Conservation (phyloP, 2,797 vertebrate genomes). For the Chaetophractus vellerosus region DNA sequence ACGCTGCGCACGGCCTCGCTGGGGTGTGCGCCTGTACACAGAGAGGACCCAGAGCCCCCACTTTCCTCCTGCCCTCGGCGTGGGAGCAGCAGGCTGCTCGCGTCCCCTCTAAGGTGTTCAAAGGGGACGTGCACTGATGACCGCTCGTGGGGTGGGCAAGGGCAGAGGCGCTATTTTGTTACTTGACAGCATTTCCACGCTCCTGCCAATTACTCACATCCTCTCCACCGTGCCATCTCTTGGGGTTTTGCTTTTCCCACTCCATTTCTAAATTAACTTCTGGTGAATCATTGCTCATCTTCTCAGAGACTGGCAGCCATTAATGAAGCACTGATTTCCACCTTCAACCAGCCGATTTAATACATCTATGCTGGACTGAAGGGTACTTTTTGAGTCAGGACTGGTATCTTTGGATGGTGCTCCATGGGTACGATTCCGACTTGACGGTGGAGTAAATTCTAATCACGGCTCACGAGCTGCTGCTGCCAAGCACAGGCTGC, state of each 20-base stretch:
- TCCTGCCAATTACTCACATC: not conserved
- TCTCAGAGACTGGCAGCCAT: constrained; percentile 34
- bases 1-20: rapidly evolving
- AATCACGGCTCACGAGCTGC: rapidly evolving
- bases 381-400: constrained; percentile 51
- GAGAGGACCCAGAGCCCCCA: rapidly evolving
- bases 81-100: rapidly evolving
- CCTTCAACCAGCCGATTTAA: constrained; percentile 15
- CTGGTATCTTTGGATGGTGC: not conserved
- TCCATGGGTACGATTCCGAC: rapidly evolving
- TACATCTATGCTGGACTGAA: constrained; percentile 59
- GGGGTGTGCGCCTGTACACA: not conserved
- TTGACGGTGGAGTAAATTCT: not conserved
- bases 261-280: constrained; percentile 47
- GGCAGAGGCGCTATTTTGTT: not conserved
- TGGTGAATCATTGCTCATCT: constrained; percentile 52
- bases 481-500: rapidly evolving
- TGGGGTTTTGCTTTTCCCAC: constrained; percentile 18
- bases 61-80: too few species aligned
- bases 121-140: not conserved
- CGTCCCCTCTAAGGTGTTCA: not conserved
- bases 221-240: not conserved
- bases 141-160: not conserved
- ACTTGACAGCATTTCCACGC: not conserved
- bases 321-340: constrained; percentile 57